phyloP scores from a whole-genome alignment of 2,888 invertebrate species.

The Gymnoscelis rufifasciata region DNA sequence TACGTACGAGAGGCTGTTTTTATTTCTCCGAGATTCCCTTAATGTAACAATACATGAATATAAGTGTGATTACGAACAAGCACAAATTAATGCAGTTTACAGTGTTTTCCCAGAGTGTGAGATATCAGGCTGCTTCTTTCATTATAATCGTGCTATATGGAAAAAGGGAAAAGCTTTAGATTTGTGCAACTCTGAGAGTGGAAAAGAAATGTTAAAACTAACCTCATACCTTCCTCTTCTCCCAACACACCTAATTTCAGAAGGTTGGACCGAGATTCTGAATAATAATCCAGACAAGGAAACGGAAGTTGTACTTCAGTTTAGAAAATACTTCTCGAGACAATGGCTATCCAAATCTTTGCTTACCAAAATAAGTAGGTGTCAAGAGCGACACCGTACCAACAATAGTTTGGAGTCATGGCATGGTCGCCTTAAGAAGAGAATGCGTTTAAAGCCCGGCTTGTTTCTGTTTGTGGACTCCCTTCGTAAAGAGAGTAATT shows the following conservation, averaged over 20 bases:
- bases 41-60: slow-evolving; percentile 8
- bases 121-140: slow-evolving; percentile 13
- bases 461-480: not conserved
- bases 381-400: not conserved
- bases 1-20: slow-evolving; percentile 12
- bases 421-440: not conserved
- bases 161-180: slow-evolving; percentile 3
- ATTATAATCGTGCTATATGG: slow-evolving; percentile 14
- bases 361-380: not conserved
- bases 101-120: slow-evolving; percentile 12
- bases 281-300: slow-evolving; percentile 1
- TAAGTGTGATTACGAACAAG: slow-evolving; percentile 14
- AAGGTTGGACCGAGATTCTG: slow-evolving; percentile 8
- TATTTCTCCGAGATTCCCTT: slow-evolving; percentile 12
- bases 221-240: slow-evolving; percentile 5
- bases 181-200: slow-evolving; percentile 5
- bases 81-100: slow-evolving; percentile 13
- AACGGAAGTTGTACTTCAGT: not conserved
- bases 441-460: not conserved
- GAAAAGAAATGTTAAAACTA: slow-evolving; percentile 2
- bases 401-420: not conserved
- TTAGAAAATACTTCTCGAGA: not conserved
- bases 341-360: not conserved
- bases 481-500: not conserved
- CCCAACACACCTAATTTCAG: slow-evolving; percentile 8